Conservation (phyloP, 2,113 vertebrate genomes). For the Panthera leo region DNA sequence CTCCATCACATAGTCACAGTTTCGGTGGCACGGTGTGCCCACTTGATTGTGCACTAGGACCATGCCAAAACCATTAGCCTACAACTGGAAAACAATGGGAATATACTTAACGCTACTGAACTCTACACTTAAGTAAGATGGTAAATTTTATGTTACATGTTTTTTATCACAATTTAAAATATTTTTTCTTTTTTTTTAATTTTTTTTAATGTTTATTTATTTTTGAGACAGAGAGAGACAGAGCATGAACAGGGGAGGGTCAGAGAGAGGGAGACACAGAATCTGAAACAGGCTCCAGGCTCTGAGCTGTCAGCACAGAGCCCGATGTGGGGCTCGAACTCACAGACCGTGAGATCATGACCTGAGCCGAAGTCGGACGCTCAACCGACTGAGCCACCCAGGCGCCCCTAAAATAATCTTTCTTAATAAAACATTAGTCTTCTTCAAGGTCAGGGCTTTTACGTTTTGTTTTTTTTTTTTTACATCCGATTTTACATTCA, state of each 20-base stretch:
- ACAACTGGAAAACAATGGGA: not conserved
- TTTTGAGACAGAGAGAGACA: too few relatives aligned
- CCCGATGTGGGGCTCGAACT: too few relatives aligned
- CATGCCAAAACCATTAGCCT: not conserved
- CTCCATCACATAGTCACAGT: not conserved
- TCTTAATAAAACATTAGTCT: not conserved
- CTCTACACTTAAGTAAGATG: not conserved
- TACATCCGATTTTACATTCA: not conserved
- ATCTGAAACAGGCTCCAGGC: too few relatives aligned
- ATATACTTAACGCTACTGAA: not conserved
- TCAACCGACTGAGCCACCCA: too few relatives aligned
- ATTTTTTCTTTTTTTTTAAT: too few relatives aligned
- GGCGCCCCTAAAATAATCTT: too few relatives aligned
- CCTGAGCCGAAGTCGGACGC: too few relatives aligned
- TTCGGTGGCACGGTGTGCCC: not conserved
- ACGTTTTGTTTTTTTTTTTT: slow-evolving; percentile 5
- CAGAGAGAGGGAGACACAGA: too few relatives aligned
- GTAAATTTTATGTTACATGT: not conserved
- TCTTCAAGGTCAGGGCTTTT: not conserved
- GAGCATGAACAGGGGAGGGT: too few relatives aligned
- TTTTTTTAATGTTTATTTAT: too few relatives aligned
- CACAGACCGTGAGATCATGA: too few relatives aligned
- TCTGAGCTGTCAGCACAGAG: too few relatives aligned
- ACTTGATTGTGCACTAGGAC: not conserved
- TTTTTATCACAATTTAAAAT: not conserved